Conservation (phyloP, 2,113 vertebrate species). For the Bolborhynchus lineola region DNA sequence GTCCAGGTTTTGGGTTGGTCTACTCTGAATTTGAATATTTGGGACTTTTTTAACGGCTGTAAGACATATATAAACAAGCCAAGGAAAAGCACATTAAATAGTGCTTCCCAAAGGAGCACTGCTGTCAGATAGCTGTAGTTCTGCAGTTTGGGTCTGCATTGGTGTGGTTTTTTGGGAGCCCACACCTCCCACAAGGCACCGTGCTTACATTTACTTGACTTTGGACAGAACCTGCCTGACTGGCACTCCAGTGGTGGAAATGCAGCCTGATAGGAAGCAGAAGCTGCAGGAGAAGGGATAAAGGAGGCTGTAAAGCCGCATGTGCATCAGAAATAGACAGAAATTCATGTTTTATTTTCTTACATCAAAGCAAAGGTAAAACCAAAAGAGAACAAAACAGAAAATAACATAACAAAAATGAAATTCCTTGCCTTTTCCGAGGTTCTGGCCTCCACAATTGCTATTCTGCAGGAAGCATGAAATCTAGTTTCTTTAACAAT, state of each 20-base stretch:
- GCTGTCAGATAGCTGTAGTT: background rate
- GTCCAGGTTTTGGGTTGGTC: background rate
- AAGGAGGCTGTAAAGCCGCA: background rate
- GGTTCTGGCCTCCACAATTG: background rate
- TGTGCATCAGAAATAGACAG: background rate
- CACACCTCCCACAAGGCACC: background rate
- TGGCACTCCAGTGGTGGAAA: background rate
- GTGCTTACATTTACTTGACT: background rate
- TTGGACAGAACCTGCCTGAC: background rate
- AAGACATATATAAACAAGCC: background rate
- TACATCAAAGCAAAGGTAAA: background rate
- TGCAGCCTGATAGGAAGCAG: background rate
- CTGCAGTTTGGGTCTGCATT: fast-evolving
- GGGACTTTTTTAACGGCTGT: background rate
- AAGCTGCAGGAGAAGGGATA: background rate
- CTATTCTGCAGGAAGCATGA: background rate
- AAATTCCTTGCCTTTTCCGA: background rate
- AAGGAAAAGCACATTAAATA: background rate
- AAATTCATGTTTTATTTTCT: background rate
- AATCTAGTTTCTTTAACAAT: background rate
- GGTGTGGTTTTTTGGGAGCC: background rate
- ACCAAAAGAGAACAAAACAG: background rate
- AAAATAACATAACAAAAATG: background rate
- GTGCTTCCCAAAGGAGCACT: background rate
- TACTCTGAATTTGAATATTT: background rate